These are phyloP conservation scores for Melolontha melolontha DNA, from an alignment of 2,888 invertebrate genomes.

Conservation along the genomic window DNA sequence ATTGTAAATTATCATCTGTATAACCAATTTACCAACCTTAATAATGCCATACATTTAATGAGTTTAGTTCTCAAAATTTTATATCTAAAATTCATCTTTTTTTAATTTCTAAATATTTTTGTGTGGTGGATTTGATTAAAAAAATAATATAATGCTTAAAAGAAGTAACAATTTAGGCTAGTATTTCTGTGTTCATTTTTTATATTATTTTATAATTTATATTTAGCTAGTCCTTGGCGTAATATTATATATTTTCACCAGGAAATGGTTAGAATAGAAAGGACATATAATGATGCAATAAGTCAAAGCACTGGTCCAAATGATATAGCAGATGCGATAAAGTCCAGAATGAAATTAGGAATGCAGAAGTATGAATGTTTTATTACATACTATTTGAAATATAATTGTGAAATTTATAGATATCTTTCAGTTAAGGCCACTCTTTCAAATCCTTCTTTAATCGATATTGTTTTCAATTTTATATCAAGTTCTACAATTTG, in stretches of 20 bases:
- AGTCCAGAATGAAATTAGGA: conserved; percentile 73
- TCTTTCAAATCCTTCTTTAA: conserved; percentile 79
- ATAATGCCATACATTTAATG: too few relatives aligned
- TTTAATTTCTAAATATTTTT: too few relatives aligned
- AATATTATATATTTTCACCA: conserved; percentile 46
- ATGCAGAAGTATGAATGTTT: conserved; percentile 70
- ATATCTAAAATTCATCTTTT: too few relatives aligned
- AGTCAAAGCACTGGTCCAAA: conserved; percentile 68
- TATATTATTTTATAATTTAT: too few relatives aligned
- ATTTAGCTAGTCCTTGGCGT: too few relatives aligned
- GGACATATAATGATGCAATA: conserved; percentile 77
- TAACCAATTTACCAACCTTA: too few relatives aligned
- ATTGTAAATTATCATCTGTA: too few relatives aligned
- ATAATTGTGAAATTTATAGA: conserved; percentile 63
- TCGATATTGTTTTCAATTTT: conserved; percentile 79
- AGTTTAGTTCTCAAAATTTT: too few relatives aligned
- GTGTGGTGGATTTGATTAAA: too few relatives aligned
- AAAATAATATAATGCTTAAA: too few relatives aligned
- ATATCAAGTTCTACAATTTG: conserved; percentile 86
- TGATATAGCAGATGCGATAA: conserved; percentile 72
- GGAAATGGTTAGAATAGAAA: conserved; percentile 80
- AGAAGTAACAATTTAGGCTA: too few relatives aligned
- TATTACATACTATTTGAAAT: conserved; percentile 8
- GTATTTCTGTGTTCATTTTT: too few relatives aligned
- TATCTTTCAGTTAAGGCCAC: conserved; percentile 80